Conservation (phyloP, 2,888 invertebrate species). For the Brachyptera putata region DNA sequence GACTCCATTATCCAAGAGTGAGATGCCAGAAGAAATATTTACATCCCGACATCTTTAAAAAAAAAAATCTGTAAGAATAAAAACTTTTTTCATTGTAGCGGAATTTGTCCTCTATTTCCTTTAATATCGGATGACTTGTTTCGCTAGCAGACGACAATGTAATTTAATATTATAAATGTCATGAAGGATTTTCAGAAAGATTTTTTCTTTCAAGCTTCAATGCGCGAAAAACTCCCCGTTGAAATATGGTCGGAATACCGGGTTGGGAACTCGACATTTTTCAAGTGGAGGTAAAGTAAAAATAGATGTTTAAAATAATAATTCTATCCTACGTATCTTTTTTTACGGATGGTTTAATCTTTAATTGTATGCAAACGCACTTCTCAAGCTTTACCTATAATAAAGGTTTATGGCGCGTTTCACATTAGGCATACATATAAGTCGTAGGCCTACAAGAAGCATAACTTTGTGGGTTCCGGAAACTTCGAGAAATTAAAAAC, state of each 20-base stretch:
- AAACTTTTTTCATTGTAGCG: neutral
- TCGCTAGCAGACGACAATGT: neutral
- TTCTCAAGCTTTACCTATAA: neutral
- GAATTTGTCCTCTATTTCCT: neutral
- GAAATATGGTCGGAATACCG: conserved; percentile 9
- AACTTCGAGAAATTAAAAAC: no score
- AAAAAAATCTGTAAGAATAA: neutral
- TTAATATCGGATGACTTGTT: conserved; percentile 2
- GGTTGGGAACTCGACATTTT: conserved; percentile 10
- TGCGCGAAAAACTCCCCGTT: conserved; percentile 9
- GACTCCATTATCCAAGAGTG: no score
- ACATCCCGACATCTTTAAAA: no score
- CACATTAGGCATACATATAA: no score
- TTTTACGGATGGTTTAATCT: conserved; percentile 21
- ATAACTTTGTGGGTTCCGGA: no score
- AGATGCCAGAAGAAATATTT: no score
- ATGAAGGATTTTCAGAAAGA: neutral
- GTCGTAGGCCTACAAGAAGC: no score
- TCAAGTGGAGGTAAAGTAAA: neutral
- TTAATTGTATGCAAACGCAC: conserved; percentile 21
- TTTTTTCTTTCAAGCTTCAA: conserved; percentile 12
- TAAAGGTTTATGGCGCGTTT: no score
- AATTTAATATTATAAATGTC: conserved; percentile 10
- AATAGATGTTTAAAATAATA: conserved; percentile 15
- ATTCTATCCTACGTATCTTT: conserved; percentile 17